Evolutionary conservation across 2,797 vertebrate genomes (phyloP), one percentile per base, ranked within the genome.

Genomic region (Gymnoscopelus microlampas): DNA sequence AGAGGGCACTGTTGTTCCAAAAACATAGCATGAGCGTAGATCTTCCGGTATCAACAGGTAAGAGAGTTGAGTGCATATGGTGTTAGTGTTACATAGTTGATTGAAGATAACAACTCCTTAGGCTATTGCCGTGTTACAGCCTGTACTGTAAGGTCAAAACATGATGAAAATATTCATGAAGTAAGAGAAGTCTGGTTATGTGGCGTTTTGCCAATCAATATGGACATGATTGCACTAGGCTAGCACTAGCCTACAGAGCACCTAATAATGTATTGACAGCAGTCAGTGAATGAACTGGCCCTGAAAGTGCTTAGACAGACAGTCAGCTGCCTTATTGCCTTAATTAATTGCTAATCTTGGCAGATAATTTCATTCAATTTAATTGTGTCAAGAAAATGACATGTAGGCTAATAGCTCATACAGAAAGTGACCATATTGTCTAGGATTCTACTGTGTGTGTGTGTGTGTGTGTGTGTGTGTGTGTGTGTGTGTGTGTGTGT

Each of bases 1-100:
- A 94, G 94, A 92, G 87, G 87, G 81, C 93, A 89, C 82, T 93
- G 89, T 92, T 91, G 91, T 78, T 82, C 81, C 69, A 87, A 55
- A 63, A 76, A 85, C 59, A 3, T 3, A 53, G 1, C 53, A 10
- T 1, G 9, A 32, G 56, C 39, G 24, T 53, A 24, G 73, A 61
- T 60, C 50, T 63, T 63, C 54, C 57, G 58, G 4, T 6, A 80
- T 91, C 93, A 91, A 92, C 88, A 94, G 89, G 90, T 93, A 74
- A 66, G 66, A 13, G 58, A 23, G 24, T 44, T 44, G 8, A 39
- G 9, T 7, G 26, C 71, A 69, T 39, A n/a, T 2, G 1, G 19
- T 66, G 63, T 82, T 57, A 63, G 23, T 64, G 63, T 82, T 58
- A 63, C 69, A 68, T 70, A 67, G 65, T 55, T 56, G 51, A 82